These are phyloP conservation scores for Sapayoa aenigma DNA, from an alignment of 2,113 vertebrate genomes.

Conservation along the genomic window DNA sequence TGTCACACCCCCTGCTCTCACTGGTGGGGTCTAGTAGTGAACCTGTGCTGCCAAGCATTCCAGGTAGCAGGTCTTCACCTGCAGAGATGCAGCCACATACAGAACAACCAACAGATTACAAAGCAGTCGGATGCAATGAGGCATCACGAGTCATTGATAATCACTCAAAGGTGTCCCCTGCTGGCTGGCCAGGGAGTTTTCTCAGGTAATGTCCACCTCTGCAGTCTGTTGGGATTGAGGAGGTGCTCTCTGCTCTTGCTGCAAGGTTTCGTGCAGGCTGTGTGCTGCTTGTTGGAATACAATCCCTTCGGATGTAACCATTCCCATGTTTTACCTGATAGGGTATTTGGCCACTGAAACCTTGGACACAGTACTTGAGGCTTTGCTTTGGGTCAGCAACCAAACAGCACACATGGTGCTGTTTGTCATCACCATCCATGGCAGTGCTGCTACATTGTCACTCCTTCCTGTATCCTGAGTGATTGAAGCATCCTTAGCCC, in stretches of 20 bases:
- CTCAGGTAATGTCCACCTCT: not conserved
- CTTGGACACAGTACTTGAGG: not conserved
- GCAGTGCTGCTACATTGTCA: not conserved
- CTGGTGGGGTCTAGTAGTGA: not conserved
- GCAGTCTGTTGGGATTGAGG: not conserved
- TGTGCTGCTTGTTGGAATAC: not conserved
- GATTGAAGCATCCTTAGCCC: not conserved
- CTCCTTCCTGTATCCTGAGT: not conserved
- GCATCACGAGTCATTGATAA: rapidly evolving
- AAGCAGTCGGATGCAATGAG: not conserved
- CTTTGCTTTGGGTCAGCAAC: not conserved
- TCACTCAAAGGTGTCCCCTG: not conserved
- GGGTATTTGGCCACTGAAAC: not conserved
- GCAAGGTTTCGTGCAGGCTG: not conserved
- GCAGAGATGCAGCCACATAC: not conserved
- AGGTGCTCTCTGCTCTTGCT: not conserved
- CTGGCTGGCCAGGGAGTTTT: not conserved
- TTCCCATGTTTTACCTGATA: not conserved
- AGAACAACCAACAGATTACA: not conserved
- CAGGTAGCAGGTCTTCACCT: not conserved
- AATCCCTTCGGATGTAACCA: not conserved
- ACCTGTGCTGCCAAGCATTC: not conserved
- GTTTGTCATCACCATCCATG: not conserved
- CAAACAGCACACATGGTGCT: not conserved
- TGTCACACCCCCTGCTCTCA: not conserved